Conservation (phyloP, 2,888 invertebrate genomes). For the Tenodera sinensis region DNA sequence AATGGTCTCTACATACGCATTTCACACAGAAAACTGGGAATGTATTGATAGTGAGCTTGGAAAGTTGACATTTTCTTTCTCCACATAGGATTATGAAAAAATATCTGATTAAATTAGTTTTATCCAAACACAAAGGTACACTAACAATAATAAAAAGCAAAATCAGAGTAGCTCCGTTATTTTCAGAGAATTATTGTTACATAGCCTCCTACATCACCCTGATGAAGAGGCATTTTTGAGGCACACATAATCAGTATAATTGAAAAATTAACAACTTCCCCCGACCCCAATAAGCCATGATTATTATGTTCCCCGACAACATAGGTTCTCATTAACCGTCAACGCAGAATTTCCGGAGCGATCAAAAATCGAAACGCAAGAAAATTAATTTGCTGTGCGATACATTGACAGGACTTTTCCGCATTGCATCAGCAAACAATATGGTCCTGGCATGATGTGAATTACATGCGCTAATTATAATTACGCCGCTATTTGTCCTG, state of each 20-base stretch:
- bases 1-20: no score
- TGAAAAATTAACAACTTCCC: background rate
- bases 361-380: background rate
- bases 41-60: no score
- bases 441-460: background rate
- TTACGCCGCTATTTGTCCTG: background rate
- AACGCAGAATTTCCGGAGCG: background rate
- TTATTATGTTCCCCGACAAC: background rate
- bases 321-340: background rate
- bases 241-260: background rate
- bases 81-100: no score
- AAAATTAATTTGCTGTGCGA: background rate
- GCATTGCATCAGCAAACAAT: background rate
- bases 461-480: background rate
- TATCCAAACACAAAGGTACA: no score
- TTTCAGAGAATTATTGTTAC: no score
- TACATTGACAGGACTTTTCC: background rate
- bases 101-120: no score
- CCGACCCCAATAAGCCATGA: background rate
- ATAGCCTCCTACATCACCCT: background rate
- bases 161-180: no score
- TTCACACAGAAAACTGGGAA: no score
- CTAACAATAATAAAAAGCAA: no score
- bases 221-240: background rate
- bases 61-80: no score